Evolutionary conservation across 2,113 vertebrate species (phyloP), one percentile per base, ranked within the genome.

Genomic region (Struthio camelus): DNA sequence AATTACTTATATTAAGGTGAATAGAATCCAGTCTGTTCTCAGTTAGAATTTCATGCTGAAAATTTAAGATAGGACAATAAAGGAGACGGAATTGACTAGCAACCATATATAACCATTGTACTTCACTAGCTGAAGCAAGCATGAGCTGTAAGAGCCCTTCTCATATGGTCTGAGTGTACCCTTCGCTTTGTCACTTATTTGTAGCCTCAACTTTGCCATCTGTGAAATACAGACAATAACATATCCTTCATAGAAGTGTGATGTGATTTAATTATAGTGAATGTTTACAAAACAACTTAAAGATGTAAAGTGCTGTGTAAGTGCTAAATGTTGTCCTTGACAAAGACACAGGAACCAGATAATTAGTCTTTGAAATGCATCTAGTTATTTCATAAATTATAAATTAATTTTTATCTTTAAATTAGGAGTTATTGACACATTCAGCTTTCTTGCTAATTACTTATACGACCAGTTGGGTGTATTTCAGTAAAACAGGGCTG

Each of bases 271-370:
- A 84, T 93, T 96, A 86, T 8, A 87, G 78, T 40, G 58, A 72
- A 85, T 69, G 61, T 84, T 95, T 93, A 81, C 14, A 93, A 95
- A 96, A 83, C 76, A 90, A 88, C 83, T 87, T 85, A 65, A 72
- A 80, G 70, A 92, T 85, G 73, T 76, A 48, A 73, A 93, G 89
- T 84, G 38, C 38, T 18, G 1, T 79, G 38, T 40, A 69, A 87
- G 79, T 93, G 79, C 58, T 87, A 40, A 77, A 38, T 56, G 50
- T 89, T 93, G 56, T 59, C 76, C 67, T 93, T 91, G 80, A 90
- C 88, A 88, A 88, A 86, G 92, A 59, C 76, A 75, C 42, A 18
- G 25, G 59, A 72, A 87, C 73, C 50, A 75, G 59, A 65, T 87
- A 78, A 93, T 73, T 92, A 72, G 51, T 51, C 48, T 95, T 88